A percentile compares a stretch with the other conserved stretches of the same genome.
phyloP scores from a whole-genome alignment of 1,140 invertebrate genomes.

The Philotrypesis tridentata region DNA sequence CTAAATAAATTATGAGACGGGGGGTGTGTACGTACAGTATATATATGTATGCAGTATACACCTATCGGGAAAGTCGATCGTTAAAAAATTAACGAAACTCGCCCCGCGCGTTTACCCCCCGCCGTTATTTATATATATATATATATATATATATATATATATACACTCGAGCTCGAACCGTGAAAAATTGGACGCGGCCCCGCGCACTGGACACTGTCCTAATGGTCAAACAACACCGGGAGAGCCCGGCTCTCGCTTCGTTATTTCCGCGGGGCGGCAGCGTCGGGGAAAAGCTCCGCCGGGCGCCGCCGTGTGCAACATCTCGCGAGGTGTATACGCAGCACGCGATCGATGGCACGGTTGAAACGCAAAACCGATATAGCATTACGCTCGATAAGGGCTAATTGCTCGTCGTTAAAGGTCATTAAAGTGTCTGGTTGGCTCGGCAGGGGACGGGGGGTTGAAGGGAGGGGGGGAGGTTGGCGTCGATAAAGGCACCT shows the following conservation, averaged over 20 bases:
- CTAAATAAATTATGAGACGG: slow-evolving; percentile 12
- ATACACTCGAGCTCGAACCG: not conserved
- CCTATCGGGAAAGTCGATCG: too few species aligned
- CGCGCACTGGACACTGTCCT: slow-evolving; percentile 42
- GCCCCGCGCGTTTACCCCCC: not conserved
- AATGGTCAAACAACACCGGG: slow-evolving; percentile 65
- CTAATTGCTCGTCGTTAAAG: slow-evolving; percentile 70
- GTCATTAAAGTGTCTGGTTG: slow-evolving; percentile 73
- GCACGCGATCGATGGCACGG: slow-evolving; percentile 31
- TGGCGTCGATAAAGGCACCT: slow-evolving; percentile 54
- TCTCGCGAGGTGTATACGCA: not conserved
- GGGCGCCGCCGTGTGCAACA: too few species aligned
- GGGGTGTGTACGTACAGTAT: too few species aligned
- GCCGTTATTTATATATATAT: too few species aligned
- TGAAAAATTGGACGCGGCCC: not conserved
- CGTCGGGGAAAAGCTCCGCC: not conserved
- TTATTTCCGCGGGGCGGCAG: slow-evolving; percentile 23
- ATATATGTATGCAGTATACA: too few species aligned
- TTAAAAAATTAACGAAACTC: not conserved
- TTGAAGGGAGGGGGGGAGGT: slow-evolving; percentile 16
- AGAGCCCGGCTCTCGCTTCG: slow-evolving; percentile 23
- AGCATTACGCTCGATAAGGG: slow-evolving; percentile 63
- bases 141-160: not conserved
- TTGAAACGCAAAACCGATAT: slow-evolving; percentile 63
- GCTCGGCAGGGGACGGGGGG: too few species aligned